Base-by-base conservation (phyloP, 2,888 invertebrate genomes). In the Rhagium mordax region DNA sequence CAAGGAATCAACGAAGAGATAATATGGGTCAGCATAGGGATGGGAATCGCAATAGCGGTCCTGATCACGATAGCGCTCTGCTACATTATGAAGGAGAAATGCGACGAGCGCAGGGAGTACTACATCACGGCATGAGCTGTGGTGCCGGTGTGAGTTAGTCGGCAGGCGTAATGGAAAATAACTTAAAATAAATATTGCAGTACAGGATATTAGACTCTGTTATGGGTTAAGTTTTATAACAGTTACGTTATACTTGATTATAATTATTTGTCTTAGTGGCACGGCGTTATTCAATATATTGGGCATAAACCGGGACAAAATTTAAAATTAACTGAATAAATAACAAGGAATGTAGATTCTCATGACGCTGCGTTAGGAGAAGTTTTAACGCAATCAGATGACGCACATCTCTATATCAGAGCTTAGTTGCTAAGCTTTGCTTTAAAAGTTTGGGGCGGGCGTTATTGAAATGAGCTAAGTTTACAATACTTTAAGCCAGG, bases 1-100 rank as follows among this genome's bases (percentile, higher is more conserved):
- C 94, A 94, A 82, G 95, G 95, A 72, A 94, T 95, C 87, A 95
- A 95, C 88, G 95, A 95, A 86, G 95, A 95, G 87, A 95, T 95
- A 81, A 95, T 95, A 85, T 95, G 95, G 95, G 94, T 95, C 84
- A 95, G 95, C 88, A 94, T 95, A 86, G 95, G 95, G 67, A 95
- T 95, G 95, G 94, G 94, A 41, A 93, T 95, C 77, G 93, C 94
- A 71, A 95, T 95, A 81, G 94, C 93, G 6, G 90, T 95, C 3
- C 90, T 95, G 65, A 95, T 95, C 86, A 94, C 94, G 21, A 93
- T 95, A 82, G 95, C 95, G 0, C 89, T 95, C 13, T 95, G 95
- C 89, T 95, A 95, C 87, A 94, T 95, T 78, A 91, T 94, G 78
- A 90, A 93, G 71, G 95, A 95, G 88, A 95, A 95, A 85, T 95